phyloP scores from a whole-genome alignment of 1,140 invertebrate genomes.

The Eriosoma lanigerum region DNA sequence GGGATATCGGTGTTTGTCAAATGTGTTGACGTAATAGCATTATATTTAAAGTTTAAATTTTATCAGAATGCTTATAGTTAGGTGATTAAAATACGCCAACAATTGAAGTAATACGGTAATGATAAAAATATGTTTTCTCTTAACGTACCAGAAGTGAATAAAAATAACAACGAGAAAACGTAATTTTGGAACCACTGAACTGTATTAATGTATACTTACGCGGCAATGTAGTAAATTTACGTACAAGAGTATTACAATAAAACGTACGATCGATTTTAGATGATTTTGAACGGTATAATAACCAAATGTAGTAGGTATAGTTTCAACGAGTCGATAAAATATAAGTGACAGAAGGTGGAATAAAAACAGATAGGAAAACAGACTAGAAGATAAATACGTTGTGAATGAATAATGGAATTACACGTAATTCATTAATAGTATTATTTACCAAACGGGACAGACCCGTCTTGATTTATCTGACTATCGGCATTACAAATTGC shows the following conservation, averaged over 20 bases:
- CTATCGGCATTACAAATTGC: not conserved
- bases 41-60: no score
- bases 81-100: no score
- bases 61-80: no score
- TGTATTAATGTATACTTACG: no score
- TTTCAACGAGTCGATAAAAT: not conserved
- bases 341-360: not conserved
- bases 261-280: not conserved
- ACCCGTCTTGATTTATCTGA: conserved; percentile 5
- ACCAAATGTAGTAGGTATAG: not conserved
- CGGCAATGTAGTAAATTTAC: no score
- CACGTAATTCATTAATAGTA: not conserved
- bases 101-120: no score
- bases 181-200: no score
- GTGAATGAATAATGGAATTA: conserved; percentile 14
- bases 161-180: no score
- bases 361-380: not conserved
- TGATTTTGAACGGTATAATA: not conserved
- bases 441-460: not conserved
- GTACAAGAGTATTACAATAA: not conserved
- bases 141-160: no score
- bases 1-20: no score
- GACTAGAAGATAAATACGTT: not conserved
- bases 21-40: no score
- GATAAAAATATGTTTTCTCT: no score